Evolutionary conservation across 2,113 vertebrate genomes (phyloP).

Genomic region (Sapayoa aenigma): DNA sequence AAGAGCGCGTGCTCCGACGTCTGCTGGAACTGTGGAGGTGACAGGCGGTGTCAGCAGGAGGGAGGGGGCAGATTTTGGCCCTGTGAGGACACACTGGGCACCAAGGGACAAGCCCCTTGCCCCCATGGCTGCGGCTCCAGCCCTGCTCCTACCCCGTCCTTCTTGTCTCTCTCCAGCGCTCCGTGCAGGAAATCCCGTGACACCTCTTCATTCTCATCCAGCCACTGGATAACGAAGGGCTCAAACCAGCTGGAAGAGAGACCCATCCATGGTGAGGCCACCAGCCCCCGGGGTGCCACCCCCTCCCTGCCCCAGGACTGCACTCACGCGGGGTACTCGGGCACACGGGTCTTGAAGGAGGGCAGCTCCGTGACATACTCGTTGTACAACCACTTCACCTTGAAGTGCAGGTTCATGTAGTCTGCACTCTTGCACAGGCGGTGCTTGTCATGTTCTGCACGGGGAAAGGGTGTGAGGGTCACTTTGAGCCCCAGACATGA

Average conservation of each 20-base stretch:
- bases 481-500: background rate
- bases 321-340: slow-evolving; percentile 96
- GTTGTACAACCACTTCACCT: slow-evolving; percentile 98
- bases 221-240: slow-evolving; percentile 97
- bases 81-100: background rate
- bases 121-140: fast-evolving
- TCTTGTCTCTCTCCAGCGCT: slow-evolving; percentile 96
- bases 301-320: background rate
- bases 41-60: background rate
- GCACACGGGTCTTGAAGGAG: slow-evolving; percentile 92
- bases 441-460: slow-evolving; percentile 92
- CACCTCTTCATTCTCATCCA: slow-evolving; percentile 98
- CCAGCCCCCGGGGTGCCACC: background rate
- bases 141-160: slow-evolving; percentile 87
- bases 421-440: slow-evolving; percentile 96
- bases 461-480: background rate
- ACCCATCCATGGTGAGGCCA: background rate
- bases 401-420: slow-evolving; percentile 99
- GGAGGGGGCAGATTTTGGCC: background rate
- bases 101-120: background rate
- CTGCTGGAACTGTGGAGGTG: slow-evolving; percentile 87
- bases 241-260: slow-evolving; percentile 89
- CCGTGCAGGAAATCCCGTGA: slow-evolving; percentile 95
- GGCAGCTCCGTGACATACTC: slow-evolving; percentile 97
- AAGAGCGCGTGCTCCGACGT: slow-evolving; percentile 96